Percentiles rank a stretch among this genome's conserved stretches.
Evolutionary conservation across 1,140 invertebrate genomes (phyloP).

Genomic region (Popillia japonica): DNA sequence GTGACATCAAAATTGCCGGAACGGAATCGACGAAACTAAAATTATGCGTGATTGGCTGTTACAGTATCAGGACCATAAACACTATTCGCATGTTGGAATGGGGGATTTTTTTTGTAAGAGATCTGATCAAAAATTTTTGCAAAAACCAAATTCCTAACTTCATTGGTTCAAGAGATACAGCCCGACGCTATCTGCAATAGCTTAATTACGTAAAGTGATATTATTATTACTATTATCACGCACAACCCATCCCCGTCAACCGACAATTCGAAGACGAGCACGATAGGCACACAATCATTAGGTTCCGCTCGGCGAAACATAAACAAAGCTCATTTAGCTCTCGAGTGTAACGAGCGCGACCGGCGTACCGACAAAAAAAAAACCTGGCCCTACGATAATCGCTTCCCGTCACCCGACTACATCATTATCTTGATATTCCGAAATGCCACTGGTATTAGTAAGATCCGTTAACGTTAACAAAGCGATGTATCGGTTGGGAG

Average conservation of each 20-base stretch:
- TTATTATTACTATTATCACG: too few species aligned
- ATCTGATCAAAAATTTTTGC: too few species aligned
- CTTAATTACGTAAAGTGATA: too few species aligned
- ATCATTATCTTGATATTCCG: background rate
- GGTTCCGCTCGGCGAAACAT: conserved; percentile 3
- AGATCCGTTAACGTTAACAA: background rate
- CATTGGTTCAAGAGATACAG: too few species aligned
- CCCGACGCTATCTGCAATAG: too few species aligned
- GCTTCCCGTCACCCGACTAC: background rate
- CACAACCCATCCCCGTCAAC: background rate
- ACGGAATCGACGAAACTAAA: too few species aligned
- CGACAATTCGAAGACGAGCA: background rate
- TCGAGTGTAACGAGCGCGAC: background rate
- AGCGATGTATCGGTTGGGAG: background rate
- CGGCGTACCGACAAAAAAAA: background rate
- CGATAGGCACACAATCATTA: background rate
- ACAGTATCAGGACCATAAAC: too few species aligned
- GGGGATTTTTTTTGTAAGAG: too few species aligned
- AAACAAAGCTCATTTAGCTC: conserved; percentile 11
- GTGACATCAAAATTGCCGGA: too few species aligned
- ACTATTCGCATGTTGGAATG: too few species aligned
- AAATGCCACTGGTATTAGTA: background rate
- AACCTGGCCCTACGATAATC: background rate
- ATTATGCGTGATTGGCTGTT: too few species aligned
- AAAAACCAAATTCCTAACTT: too few species aligned